These are phyloP conservation scores for Callosobruchus maculatus DNA, from an alignment of 2,888 invertebrate genomes.

Conservation along the genomic window DNA sequence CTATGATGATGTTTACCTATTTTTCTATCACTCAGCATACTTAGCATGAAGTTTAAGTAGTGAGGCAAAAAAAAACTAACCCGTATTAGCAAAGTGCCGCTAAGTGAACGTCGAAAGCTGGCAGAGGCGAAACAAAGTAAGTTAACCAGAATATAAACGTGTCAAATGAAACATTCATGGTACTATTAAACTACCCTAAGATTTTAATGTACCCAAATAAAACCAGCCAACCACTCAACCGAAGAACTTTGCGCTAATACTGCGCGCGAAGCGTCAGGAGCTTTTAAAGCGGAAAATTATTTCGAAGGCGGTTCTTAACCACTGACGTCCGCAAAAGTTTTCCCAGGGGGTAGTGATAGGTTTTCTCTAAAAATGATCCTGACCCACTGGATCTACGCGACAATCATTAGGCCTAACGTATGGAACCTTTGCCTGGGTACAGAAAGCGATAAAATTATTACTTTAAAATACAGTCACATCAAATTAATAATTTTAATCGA, in stretches of 20 bases:
- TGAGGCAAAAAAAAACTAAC: neutral
- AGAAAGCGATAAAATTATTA: too few species aligned
- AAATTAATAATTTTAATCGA: too few species aligned
- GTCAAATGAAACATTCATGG: neutral
- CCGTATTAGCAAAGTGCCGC: neutral
- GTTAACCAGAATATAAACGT: neutral
- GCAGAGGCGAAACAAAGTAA: neutral
- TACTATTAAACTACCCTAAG: neutral
- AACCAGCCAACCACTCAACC: neutral
- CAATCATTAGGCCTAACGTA: too few species aligned
- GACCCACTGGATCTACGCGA: too few species aligned
- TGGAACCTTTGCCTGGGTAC: too few species aligned
- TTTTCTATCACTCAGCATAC: too few species aligned
- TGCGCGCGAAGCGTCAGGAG: constrained; percentile 28
- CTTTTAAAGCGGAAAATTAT: constrained; percentile 37
- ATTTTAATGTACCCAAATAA: neutral
- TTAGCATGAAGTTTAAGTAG: neutral
- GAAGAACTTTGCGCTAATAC: constrained; percentile 26
- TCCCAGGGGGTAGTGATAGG: too few species aligned
- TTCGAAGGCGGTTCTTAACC: constrained; percentile 3
- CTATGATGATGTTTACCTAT: too few species aligned
- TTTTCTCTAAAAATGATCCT: too few species aligned
- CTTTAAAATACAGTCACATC: too few species aligned
- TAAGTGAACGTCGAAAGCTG: neutral
- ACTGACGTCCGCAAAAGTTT: neutral